Percentiles rank a stretch among this genome's conserved stretches.
These are phyloP conservation scores for Hydrotaea cyrtoneurina DNA, from an alignment of 2,888 invertebrate species.

Conservation along the genomic window DNA sequence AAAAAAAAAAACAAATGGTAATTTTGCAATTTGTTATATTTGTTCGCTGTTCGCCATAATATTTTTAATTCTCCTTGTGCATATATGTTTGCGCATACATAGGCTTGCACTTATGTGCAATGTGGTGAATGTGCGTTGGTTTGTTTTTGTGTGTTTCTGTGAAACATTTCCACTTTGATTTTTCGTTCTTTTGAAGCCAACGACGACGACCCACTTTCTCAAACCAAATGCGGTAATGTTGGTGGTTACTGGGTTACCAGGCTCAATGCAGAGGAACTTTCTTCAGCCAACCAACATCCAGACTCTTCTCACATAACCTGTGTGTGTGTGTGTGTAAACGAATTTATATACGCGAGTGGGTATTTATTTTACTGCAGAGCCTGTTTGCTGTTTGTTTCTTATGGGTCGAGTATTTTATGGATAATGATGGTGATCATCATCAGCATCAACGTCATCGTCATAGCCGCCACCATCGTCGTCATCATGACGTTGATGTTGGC, in stretches of 20 bases:
- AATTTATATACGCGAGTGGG: background rate
- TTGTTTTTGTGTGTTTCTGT: background rate
- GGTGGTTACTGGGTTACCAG: conserved; percentile 67
- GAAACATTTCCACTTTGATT: conserved; percentile 23
- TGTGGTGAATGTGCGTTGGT: conserved; percentile 13
- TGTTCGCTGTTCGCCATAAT: background rate
- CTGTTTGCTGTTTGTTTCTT: conserved; percentile 47
- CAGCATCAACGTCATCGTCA: background rate
- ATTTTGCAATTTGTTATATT: conserved; percentile 4
- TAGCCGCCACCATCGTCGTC: background rate
- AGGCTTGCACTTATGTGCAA: conserved; percentile 6
- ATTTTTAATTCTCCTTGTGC: conserved; percentile 50
- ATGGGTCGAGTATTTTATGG: conserved; percentile 8
- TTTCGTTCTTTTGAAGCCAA: conserved; percentile 46
- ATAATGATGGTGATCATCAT: background rate
- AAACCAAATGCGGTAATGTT: conserved; percentile 66
- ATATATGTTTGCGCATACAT: background rate
- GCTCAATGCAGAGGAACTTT: conserved; percentile 66
- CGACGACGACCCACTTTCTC: conserved; percentile 63
- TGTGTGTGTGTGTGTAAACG: conserved; percentile 9
- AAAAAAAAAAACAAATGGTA: too few species aligned
- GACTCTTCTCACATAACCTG: conserved; percentile 17
- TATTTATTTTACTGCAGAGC: conserved; percentile 20
- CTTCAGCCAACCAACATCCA: conserved; percentile 48
- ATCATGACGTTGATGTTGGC: background rate